Evolutionary conservation across 1,140 invertebrate species (phyloP).

Genomic region (Saccostrea glomerata): DNA sequence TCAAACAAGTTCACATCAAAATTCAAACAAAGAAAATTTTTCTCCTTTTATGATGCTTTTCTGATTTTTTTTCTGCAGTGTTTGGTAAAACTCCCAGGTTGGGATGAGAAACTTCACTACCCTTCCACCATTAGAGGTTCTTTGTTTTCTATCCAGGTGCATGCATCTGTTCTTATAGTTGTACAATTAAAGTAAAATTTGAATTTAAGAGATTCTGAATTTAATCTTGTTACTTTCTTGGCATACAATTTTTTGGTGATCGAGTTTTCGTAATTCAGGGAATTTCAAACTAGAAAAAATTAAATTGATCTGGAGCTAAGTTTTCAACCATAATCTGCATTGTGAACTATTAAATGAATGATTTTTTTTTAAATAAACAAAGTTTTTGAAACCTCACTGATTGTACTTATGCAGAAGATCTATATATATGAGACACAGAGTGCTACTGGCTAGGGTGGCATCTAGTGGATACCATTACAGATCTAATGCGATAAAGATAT

Average conservation of each 20-base stretch:
- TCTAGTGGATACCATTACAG: constrained; percentile 13
- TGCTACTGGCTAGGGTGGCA: neutral
- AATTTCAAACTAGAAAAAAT: neutral
- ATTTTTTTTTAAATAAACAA: neutral
- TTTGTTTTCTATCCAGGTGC: neutral
- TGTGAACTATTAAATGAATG: neutral
- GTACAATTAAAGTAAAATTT: too few relatives aligned
- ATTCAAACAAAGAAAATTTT: too few relatives aligned
- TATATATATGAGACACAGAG: neutral
- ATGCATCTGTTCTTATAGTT: neutral
- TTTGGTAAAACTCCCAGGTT: too few relatives aligned
- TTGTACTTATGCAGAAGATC: too few relatives aligned
- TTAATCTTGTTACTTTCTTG: too few relatives aligned
- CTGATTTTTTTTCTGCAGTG: too few relatives aligned
- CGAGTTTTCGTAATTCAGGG: too few relatives aligned
- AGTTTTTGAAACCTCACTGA: neutral
- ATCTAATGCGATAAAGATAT: constrained; percentile 8
- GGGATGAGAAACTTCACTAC: too few relatives aligned
- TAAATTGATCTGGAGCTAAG: neutral
- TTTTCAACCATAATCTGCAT: neutral
- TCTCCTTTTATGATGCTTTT: too few relatives aligned
- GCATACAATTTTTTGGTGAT: too few relatives aligned
- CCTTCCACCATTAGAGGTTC: neutral
- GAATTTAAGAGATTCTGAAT: too few relatives aligned
- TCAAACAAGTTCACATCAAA: neutral